phyloP scores from a whole-genome alignment of 2,888 invertebrate genomes.

The Polia nebulosa region DNA sequence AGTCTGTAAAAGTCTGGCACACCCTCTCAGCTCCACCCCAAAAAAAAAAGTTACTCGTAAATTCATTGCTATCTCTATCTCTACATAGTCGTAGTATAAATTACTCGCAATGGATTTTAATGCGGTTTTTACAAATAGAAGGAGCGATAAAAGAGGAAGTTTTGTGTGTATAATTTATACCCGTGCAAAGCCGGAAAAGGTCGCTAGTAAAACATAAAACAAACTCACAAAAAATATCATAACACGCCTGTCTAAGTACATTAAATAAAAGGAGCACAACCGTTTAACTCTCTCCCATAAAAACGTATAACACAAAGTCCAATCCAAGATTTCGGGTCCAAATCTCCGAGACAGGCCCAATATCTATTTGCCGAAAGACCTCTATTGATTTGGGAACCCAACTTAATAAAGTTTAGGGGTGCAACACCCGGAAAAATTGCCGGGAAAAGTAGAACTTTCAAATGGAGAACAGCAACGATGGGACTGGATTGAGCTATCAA shows the following conservation, averaged over 20 bases:
- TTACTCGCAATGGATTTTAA: too few relatives aligned
- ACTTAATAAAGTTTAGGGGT: slow-evolving; percentile 64
- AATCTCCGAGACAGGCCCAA: slow-evolving; percentile 47
- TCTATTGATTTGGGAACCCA: slow-evolving; percentile 60
- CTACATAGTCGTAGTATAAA: too few relatives aligned
- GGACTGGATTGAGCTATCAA: slow-evolving; percentile 60
- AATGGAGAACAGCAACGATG: slow-evolving; percentile 50
- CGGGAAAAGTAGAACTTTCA: slow-evolving; percentile 48
- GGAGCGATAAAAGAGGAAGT: too few relatives aligned
- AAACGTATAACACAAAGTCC: slow-evolving; percentile 48
- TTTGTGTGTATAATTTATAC: too few relatives aligned
- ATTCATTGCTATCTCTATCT: too few relatives aligned
- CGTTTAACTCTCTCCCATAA: slow-evolving; percentile 23
- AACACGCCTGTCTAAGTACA: neutral
- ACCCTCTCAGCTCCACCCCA: too few relatives aligned
- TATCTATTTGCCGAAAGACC: slow-evolving; percentile 61
- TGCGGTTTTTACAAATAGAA: too few relatives aligned
- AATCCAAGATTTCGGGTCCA: slow-evolving; percentile 49
- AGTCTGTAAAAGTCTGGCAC: too few relatives aligned
- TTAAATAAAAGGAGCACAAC: neutral
- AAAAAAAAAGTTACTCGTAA: too few relatives aligned
- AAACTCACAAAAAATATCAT: neutral
- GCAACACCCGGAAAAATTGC: slow-evolving; percentile 59
- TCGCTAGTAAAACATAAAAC: neutral
- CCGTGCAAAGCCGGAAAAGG: too few relatives aligned